These are phyloP conservation scores for Trichonephila clavata DNA, from an alignment of 1,140 invertebrate genomes.

Conservation along the genomic window DNA sequence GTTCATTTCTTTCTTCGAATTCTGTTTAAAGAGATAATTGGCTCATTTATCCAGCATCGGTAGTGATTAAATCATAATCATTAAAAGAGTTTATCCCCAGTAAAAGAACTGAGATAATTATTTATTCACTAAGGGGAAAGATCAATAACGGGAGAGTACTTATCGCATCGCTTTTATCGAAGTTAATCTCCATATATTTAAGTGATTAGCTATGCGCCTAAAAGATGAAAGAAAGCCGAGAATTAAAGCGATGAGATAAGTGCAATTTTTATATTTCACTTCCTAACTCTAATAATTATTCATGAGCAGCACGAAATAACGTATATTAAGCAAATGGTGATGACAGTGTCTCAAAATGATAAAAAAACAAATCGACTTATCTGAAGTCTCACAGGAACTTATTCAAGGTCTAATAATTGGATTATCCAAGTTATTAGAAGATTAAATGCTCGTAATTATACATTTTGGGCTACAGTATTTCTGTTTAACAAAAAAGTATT, in stretches of 20 bases:
- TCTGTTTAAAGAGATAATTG: not conserved
- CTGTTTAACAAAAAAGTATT: too few relatives aligned
- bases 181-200: not conserved
- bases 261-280: not conserved
- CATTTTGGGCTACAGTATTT: too few relatives aligned
- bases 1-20: not conserved
- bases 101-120: not conserved
- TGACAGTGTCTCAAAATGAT: not conserved
- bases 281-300: constrained; percentile 2
- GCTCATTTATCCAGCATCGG: not conserved
- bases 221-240: not conserved
- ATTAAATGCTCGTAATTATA: too few relatives aligned
- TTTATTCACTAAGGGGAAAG: not conserved
- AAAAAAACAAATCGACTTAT: not conserved
- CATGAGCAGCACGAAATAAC: not conserved
- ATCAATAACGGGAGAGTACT: not conserved
- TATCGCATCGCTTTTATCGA: not conserved
- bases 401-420: too few relatives aligned
- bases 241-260: not conserved
- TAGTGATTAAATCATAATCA: not conserved
- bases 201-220: not conserved
- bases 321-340: not conserved
- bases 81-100: not conserved
- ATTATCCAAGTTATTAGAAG: too few relatives aligned
- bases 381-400: too few relatives aligned